Evolutionary conservation across 2,113 vertebrate genomes (phyloP).

Genomic region (Sturnira hondurensis): DNA sequence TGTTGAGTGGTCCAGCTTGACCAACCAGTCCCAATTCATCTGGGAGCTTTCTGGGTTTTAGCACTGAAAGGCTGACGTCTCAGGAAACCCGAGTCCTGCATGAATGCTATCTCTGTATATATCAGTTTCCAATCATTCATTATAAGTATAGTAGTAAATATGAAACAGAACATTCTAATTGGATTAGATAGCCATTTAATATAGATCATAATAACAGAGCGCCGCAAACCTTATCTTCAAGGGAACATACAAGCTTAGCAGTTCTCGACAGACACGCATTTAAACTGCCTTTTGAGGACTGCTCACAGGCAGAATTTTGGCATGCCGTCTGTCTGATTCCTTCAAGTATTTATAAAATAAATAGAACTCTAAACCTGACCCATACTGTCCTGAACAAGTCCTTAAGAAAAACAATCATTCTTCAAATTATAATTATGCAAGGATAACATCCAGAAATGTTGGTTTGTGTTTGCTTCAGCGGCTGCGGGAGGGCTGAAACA

Average conservation of each 20-base stretch:
- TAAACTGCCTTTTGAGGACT: background rate
- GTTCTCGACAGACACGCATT: background rate
- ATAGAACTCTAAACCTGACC: background rate
- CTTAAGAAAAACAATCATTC: background rate
- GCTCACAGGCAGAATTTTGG: background rate
- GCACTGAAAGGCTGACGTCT: background rate
- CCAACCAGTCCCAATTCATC: background rate
- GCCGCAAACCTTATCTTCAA: background rate
- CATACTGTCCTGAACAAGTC: background rate
- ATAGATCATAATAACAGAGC: background rate
- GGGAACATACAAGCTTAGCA: background rate
- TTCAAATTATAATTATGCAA: background rate
- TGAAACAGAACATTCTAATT: background rate
- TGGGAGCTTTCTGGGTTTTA: background rate
- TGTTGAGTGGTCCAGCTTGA: background rate
- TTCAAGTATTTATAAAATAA: background rate
- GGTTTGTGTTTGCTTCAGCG: background rate
- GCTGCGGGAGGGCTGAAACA: background rate
- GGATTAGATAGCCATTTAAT: background rate
- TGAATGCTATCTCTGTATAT: background rate
- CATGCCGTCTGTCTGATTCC: background rate
- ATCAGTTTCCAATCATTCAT: background rate
- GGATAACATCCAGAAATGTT: background rate
- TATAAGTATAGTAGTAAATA: background rate
- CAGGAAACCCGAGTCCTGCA: background rate